Evolutionary conservation across 2,797 vertebrate genomes (phyloP), one percentile per base, ranked within the genome.

Genomic region (Lacerta agilis): DNA sequence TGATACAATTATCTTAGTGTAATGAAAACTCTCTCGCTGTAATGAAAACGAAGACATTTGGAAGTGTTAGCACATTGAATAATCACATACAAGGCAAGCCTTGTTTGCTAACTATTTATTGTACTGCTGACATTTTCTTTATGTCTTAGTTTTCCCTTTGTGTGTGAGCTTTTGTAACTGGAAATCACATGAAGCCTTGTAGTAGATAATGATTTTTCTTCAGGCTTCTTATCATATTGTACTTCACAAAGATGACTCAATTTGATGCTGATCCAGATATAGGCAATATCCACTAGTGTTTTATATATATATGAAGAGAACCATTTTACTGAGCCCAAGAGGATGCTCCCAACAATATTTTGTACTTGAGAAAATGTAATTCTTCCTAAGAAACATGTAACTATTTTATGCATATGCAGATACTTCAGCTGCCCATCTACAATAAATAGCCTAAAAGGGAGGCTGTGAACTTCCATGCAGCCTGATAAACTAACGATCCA

Each of bases 381-480:
- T 55, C 49, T 55, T 55, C 49, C 49, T 55, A 55, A 15, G 49
- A 55, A 55, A 55, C 55, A 55, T 55, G 13, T 25, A 76, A 33
- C 27, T 11, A 49, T 86, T 83, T 82, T 86, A 82, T 89, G 71
- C 36, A 86, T 10, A 67, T 81, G 25, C 43, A 75, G 55, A 85
- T 33, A 2, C n/a, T 73, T 73, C 49, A 88, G 27, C 8, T 79
- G 38, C 23, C 29, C 67, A 75, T 43, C 11, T 83, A 72, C 41
- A 76, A 10, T 81, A 69, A 82, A 9, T 2, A 78, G 17, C 55
- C 25, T 91, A 92, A 90, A 88, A 84, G 84, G 81, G 80, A 83
- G 13, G 11, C 85, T 73, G 25, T 83, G 76, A 78, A 87, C 27
- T 83, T 90, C 89, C 71, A 82, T 82, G 92, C 25, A 91, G 29